Percentiles rank a stretch among this genome's conserved stretches.
phyloP scores from a whole-genome alignment of 2,888 invertebrate genomes.

The Adelphocoris suturalis region DNA sequence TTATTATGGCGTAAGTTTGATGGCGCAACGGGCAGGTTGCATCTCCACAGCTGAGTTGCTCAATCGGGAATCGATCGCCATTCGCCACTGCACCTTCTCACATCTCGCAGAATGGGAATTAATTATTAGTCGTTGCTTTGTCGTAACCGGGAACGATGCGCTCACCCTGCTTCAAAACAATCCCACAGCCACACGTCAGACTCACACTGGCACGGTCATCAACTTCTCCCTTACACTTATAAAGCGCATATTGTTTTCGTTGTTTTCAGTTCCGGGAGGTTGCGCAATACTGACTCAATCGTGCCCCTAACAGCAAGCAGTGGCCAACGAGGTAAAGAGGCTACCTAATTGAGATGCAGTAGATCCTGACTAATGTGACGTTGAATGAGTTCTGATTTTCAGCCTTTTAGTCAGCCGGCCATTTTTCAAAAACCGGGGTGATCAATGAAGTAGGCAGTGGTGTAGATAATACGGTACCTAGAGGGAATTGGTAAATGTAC shows the following conservation, averaged over 20 bases:
- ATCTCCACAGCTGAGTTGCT: not conserved
- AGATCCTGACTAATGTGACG: too few relatives aligned
- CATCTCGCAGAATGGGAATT: not conserved
- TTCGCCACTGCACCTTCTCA: constrained; percentile 5
- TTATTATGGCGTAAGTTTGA: not conserved
- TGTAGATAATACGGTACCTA: too few relatives aligned
- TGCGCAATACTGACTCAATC: not conserved
- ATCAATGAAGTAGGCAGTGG: too few relatives aligned
- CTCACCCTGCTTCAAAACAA: not conserved
- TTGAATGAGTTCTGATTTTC: too few relatives aligned
- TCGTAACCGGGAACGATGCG: constrained; percentile 12
- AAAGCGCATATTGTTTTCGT: not conserved
- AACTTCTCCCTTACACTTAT: not conserved
- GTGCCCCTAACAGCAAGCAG: too few relatives aligned
- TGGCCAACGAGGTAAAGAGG: too few relatives aligned
- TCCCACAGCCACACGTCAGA: not conserved
- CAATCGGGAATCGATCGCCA: constrained; percentile 8
- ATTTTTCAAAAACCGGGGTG: too few relatives aligned
- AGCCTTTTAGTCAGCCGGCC: too few relatives aligned
- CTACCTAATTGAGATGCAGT: too few relatives aligned
- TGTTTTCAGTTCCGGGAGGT: not conserved
- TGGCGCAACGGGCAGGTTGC: not conserved
- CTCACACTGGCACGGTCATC: not conserved
- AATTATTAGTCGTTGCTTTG: not conserved
- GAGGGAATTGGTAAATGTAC: too few relatives aligned